Evolutionary conservation across 2,888 invertebrate genomes (phyloP).

Genomic region (Ommatoiulus sabulosus): DNA sequence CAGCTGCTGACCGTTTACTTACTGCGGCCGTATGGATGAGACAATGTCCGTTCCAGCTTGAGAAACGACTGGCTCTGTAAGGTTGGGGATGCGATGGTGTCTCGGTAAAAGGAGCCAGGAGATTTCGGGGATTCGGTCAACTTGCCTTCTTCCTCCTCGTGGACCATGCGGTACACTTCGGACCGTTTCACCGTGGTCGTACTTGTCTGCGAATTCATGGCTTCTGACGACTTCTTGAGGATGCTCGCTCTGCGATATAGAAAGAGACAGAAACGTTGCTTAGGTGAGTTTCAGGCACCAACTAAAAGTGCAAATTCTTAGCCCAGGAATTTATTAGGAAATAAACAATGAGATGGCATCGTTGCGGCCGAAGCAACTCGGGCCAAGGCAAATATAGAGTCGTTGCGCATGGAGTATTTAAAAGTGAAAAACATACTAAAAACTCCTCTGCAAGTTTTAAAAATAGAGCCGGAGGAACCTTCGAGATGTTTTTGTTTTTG

Average conservation of each 20-base stretch:
- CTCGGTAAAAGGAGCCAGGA: slow-evolving; percentile 44
- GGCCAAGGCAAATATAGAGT: not conserved
- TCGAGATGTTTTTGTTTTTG: not conserved
- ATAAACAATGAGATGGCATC: not conserved
- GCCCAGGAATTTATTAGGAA: not conserved
- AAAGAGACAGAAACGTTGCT: not conserved
- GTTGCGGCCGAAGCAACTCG: not conserved
- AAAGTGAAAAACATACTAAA: not conserved
- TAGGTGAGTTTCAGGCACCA: not conserved
- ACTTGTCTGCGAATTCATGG: not conserved
- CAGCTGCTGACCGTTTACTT: slow-evolving; percentile 44
- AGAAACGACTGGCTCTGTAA: slow-evolving; percentile 57
- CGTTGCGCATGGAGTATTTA: not conserved
- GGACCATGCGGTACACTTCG: slow-evolving; percentile 59
- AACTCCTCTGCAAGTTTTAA: not conserved
- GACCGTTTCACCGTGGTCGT: slow-evolving; percentile 52
- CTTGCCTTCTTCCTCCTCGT: slow-evolving; percentile 57
- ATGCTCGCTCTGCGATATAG: not conserved
- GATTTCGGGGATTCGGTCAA: not conserved
- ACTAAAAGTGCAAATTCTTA: not conserved
- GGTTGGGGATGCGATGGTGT: slow-evolving; percentile 47
- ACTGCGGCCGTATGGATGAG: not conserved
- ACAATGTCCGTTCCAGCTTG: slow-evolving; percentile 52
- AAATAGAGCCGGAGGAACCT: not conserved
- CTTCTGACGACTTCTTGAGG: not conserved